Conservation (phyloP, 2,888 invertebrate genomes). For the Rhamphomyia laevipes region DNA sequence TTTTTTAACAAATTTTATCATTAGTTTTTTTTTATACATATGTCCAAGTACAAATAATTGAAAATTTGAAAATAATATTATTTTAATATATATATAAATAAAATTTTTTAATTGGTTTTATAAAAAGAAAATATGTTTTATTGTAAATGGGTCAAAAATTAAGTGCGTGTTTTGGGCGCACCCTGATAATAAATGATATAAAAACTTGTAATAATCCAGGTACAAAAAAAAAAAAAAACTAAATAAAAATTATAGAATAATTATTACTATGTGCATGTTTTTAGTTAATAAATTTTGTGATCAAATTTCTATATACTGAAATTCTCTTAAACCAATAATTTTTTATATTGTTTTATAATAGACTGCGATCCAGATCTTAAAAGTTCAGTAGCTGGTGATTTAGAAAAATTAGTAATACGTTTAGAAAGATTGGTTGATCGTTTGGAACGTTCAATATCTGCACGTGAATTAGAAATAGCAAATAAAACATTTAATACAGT, state of each 20-base stretch:
- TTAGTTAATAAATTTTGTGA: background rate
- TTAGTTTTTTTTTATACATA: too few relatives aligned
- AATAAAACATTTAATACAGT: slow-evolving; percentile 26
- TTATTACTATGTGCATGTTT: background rate
- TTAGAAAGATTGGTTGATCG: slow-evolving; percentile 63
- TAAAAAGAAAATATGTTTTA: background rate
- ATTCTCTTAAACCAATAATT: background rate
- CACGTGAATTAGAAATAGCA: slow-evolving; percentile 27
- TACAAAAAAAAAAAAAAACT: slow-evolving; percentile 14
- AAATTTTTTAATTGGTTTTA: too few relatives aligned
- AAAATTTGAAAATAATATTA: too few relatives aligned
- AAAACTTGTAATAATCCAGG: slow-evolving; percentile 30
- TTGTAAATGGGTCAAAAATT: slow-evolving; percentile 27
- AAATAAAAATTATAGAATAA: too few relatives aligned
- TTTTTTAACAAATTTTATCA: too few relatives aligned
- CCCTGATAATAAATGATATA: slow-evolving; percentile 26
- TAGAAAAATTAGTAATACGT: slow-evolving; percentile 58
- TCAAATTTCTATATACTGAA: background rate
- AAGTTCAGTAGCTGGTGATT: slow-evolving; percentile 44
- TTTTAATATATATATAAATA: too few relatives aligned
- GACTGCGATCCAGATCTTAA: slow-evolving; percentile 42
- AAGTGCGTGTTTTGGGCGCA: slow-evolving; percentile 25
- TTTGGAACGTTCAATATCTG: slow-evolving; percentile 46
- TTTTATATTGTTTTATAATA: slow-evolving; percentile 18
- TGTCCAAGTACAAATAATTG: too few relatives aligned